Conservation (phyloP, 2,888 invertebrate species). For the Scaeva pyrastri region DNA sequence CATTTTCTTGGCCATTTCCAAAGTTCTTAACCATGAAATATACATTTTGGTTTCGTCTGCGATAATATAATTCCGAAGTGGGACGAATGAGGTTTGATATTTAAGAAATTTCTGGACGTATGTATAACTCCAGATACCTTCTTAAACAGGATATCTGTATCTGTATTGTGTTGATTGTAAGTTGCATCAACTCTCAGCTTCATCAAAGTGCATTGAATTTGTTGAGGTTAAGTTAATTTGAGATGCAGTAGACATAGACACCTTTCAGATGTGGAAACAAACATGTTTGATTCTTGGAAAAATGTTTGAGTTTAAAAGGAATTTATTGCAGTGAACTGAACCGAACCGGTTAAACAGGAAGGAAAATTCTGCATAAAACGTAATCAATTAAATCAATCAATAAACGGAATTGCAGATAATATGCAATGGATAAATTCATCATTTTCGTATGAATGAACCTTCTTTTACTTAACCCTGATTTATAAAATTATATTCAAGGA, state of each 20-base stretch:
- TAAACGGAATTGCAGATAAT: no score
- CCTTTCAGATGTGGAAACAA: background rate
- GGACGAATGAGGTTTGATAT: background rate
- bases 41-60: background rate
- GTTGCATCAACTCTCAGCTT: background rate
- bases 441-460: no score
- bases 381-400: no score
- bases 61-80: background rate
- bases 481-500: no score
- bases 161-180: background rate
- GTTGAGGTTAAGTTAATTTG: background rate
- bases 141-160: background rate
- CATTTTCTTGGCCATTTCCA: background rate
- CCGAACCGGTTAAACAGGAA: no score
- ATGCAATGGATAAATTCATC: no score
- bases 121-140: background rate
- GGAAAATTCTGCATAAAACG: no score
- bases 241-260: constrained; percentile 6
- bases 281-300: no score
- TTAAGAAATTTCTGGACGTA: background rate
- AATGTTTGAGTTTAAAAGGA: no score
- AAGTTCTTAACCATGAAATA: background rate
- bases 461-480: no score
- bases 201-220: no score
- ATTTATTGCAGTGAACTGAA: no score